A percentile compares a stretch with the other conserved stretches of the same genome.
Evolutionary conservation across 2,888 invertebrate species (phyloP).

Genomic region (Lithophane semibrunnea): DNA sequence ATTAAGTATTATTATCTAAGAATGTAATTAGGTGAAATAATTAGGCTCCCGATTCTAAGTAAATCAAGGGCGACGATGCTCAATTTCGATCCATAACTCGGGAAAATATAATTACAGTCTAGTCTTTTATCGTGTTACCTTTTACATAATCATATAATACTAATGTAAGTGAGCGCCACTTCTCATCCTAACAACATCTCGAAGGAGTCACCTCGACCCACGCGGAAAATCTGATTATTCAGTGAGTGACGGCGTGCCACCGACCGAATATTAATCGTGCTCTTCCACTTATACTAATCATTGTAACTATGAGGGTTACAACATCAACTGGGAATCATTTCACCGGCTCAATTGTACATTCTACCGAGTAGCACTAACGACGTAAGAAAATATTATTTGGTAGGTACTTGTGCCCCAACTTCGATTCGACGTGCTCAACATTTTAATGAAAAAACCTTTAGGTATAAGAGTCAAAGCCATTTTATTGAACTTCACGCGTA

Average conservation of each 20-base stretch:
- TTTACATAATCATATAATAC: conserved; percentile 58
- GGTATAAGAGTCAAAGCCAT: conserved; percentile 66
- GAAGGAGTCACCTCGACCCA: conserved; percentile 74
- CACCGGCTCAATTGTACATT: conserved; percentile 78
- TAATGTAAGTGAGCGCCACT: conserved; percentile 65
- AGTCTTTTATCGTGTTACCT: conserved; percentile 56
- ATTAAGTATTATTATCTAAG: conserved; percentile 6
- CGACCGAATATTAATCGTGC: conserved; percentile 81
- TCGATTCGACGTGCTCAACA: conserved; percentile 59
- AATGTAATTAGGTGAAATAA: conserved; percentile 31
- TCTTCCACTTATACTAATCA: conserved; percentile 76
- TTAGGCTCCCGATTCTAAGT: conserved; percentile 34
- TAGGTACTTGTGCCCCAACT: conserved; percentile 69
- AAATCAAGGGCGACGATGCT: conserved; percentile 43
- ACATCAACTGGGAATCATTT: conserved; percentile 75
- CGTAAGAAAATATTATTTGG: conserved; percentile 75
- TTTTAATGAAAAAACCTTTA: conserved; percentile 57
- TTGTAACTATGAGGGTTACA: conserved; percentile 75
- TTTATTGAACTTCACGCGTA: conserved; percentile 64
- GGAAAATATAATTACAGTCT: conserved; percentile 48
- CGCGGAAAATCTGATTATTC: conserved; percentile 82
- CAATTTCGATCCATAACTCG: conserved; percentile 36
- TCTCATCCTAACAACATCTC: conserved; percentile 73
- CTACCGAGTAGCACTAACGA: conserved; percentile 70
- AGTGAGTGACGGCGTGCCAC: conserved; percentile 76